Conservation (phyloP, 2,888 invertebrate genomes). For the Temnothorax rugatulus region DNA sequence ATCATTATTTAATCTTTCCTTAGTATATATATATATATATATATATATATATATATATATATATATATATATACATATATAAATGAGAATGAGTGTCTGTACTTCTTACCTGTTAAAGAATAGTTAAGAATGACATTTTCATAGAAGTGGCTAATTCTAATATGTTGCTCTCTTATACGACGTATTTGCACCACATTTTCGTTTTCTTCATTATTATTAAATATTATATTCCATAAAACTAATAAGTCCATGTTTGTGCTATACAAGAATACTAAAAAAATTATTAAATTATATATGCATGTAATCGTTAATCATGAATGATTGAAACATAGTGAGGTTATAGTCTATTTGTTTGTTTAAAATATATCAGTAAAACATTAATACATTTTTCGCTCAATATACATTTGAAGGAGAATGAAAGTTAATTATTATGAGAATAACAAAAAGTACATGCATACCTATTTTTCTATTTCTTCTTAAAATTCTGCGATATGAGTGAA, state of each 20-base stretch:
- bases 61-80: too few relatives aligned
- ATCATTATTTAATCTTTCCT: too few relatives aligned
- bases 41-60: too few relatives aligned
- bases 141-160: neutral
- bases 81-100: neutral
- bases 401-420: too few relatives aligned
- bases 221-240: slow-evolving; percentile 3
- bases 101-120: slow-evolving; percentile 31
- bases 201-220: slow-evolving; percentile 13
- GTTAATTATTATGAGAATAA: neutral
- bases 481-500: neutral
- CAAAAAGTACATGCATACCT: slow-evolving; percentile 4
- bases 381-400: too few relatives aligned
- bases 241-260: neutral
- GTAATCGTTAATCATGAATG: too few relatives aligned
- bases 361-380: too few relatives aligned
- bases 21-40: too few relatives aligned
- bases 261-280: neutral
- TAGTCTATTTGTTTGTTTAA: too few relatives aligned
- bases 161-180: slow-evolving; percentile 11
- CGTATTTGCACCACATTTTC: slow-evolving; percentile 2
- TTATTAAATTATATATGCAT: neutral
- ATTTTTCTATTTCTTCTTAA: neutral
- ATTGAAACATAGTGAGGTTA: too few relatives aligned
- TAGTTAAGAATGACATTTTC: slow-evolving; percentile 16